These are phyloP conservation scores for Clarias macrocephalus DNA, from an alignment of 2,113 vertebrate genomes.

Conservation along the genomic window DNA sequence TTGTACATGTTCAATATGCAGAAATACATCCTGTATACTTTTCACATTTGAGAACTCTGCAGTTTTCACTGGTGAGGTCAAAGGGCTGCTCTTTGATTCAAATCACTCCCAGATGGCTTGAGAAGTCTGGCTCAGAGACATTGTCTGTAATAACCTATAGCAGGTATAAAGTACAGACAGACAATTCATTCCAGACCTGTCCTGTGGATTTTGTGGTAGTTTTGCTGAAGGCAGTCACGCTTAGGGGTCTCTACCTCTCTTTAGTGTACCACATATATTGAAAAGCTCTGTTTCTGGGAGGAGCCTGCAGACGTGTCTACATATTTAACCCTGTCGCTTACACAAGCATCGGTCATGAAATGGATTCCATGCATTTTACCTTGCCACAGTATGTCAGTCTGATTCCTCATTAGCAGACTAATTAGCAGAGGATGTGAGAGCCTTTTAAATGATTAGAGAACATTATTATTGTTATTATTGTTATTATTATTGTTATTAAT, in stretches of 20 bases:
- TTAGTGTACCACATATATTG: background rate
- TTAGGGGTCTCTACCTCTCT: background rate
- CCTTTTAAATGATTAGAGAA: background rate
- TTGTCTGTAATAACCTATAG: background rate
- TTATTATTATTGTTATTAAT: background rate
- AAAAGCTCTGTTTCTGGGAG: background rate
- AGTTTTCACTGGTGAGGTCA: background rate
- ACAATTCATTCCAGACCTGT: conserved; percentile 5
- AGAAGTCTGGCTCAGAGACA: background rate
- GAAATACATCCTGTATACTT: background rate
- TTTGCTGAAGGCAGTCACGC: background rate
- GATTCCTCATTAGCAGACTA: background rate
- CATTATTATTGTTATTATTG: background rate
- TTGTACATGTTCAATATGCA: background rate
- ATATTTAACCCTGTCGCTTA: background rate
- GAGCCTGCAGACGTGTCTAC: background rate
- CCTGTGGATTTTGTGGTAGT: background rate
- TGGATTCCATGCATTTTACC: background rate
- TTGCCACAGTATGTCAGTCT: background rate
- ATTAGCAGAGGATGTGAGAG: background rate
- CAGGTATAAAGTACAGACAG: background rate
- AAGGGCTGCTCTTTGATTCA: conserved; percentile 22
- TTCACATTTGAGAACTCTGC: background rate
- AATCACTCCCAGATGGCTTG: conserved; percentile 3
- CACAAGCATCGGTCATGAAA: background rate